Evolutionary conservation across 2,888 invertebrate species (phyloP).

Genomic region (Drosophila meridiana): DNA sequence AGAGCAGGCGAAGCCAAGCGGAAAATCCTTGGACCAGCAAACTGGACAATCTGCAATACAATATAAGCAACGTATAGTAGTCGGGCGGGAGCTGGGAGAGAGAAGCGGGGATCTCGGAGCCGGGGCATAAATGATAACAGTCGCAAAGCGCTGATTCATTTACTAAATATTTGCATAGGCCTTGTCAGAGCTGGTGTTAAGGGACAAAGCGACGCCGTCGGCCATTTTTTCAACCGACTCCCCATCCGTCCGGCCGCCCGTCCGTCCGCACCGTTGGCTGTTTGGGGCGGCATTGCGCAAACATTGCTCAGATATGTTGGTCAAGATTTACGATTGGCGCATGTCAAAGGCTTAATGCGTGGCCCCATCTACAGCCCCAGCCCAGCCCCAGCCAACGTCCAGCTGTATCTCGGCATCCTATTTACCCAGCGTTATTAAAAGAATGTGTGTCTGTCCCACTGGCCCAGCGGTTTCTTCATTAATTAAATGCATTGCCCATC

Average conservation of each 20-base stretch:
- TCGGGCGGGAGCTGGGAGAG: not conserved
- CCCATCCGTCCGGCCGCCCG: not conserved
- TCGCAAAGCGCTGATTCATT: conserved; percentile 83
- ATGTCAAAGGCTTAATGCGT: conserved; percentile 81
- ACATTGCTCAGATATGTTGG: conserved; percentile 80
- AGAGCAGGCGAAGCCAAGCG: conserved; percentile 11
- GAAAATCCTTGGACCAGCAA: conserved; percentile 35
- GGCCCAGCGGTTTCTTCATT: conserved; percentile 69
- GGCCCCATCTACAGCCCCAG: not conserved
- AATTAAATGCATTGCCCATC: conserved; percentile 70
- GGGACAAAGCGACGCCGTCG: conserved; percentile 68
- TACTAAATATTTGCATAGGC: conserved; percentile 84
- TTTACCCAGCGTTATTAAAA: conserved; percentile 73
- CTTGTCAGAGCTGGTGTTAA: conserved; percentile 79
- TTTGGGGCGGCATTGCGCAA: conserved; percentile 54
- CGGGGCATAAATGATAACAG: conserved; percentile 78
- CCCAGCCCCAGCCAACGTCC: conserved; percentile 2
- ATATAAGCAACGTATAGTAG: conserved; percentile 17
- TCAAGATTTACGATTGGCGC: conserved; percentile 82
- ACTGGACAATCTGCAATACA: conserved; percentile 26
- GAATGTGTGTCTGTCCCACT: not conserved
- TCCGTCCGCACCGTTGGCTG: conserved; percentile 11
- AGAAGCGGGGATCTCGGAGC: conserved; percentile 26
- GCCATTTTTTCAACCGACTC: conserved; percentile 48
- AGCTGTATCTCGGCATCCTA: conserved; percentile 51